A percentile compares a stretch with the other conserved stretches of the same genome.
phyloP scores from a whole-genome alignment of 2,888 invertebrate genomes.

The Heliconius erato region DNA sequence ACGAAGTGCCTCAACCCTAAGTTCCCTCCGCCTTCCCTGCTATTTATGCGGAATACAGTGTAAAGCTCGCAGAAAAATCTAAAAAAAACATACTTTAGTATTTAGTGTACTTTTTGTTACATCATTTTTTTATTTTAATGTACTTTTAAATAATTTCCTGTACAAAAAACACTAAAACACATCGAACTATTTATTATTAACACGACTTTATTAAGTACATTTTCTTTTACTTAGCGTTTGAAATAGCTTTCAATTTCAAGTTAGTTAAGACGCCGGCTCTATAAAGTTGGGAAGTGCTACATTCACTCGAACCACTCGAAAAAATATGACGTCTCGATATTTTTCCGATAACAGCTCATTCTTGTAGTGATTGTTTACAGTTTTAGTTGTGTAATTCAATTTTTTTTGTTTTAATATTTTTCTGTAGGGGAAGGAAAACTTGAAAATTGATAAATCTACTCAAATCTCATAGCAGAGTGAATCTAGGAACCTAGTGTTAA shows the following conservation, averaged over 20 bases:
- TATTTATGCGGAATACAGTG: too few species aligned
- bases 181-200: constrained; percentile 31
- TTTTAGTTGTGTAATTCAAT: constrained; percentile 15
- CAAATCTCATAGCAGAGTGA: background rate
- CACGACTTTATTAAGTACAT: constrained; percentile 2
- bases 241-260: constrained; percentile 47
- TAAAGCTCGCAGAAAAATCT: too few species aligned
- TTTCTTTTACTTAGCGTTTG: constrained; percentile 26
- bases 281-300: constrained; percentile 54
- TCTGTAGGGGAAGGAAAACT: background rate
- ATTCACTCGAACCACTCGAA: constrained; percentile 36
- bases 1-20: too few species aligned
- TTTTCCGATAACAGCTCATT: constrained; percentile 30
- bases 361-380: constrained; percentile 20
- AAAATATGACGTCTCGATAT: constrained; percentile 32
- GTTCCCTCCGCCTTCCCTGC: too few species aligned
- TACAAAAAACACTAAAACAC: background rate
- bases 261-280: constrained; percentile 55
- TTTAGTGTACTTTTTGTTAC: background rate
- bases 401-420: background rate
- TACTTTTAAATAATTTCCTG: background rate
- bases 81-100: background rate
- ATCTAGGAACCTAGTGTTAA: background rate
- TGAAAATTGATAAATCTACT: background rate
- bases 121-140: background rate